Percentiles rank a stretch among this genome's conserved stretches.
These are phyloP conservation scores for Crepidodera aurea DNA, from an alignment of 2,888 invertebrate genomes.

Conservation along the genomic window DNA sequence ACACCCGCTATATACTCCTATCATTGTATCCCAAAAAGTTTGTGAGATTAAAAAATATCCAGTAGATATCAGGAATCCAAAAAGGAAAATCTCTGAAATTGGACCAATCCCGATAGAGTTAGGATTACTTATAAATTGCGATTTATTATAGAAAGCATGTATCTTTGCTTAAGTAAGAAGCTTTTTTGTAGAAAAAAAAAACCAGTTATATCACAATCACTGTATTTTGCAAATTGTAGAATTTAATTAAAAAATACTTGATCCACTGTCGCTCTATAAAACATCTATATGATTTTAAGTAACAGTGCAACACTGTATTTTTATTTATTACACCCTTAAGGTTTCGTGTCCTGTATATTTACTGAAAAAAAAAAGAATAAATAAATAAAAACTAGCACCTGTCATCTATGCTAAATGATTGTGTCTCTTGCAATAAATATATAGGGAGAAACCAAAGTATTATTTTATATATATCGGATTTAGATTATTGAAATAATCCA, in stretches of 20 bases:
- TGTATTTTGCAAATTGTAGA: neutral
- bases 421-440: slow-evolving; percentile 53
- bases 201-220: neutral
- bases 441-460: slow-evolving; percentile 30
- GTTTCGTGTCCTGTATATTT: slow-evolving; percentile 29
- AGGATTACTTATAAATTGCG: slow-evolving; percentile 6
- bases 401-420: slow-evolving; percentile 50
- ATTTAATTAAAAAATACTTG: neutral
- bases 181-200: slow-evolving; percentile 2
- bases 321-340: neutral
- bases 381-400: slow-evolving; percentile 26
- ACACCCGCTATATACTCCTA: too few species aligned
- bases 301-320: slow-evolving; percentile 1
- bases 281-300: neutral
- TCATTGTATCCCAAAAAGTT: too few species aligned
- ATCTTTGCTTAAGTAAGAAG: slow-evolving; percentile 36
- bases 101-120: neutral
- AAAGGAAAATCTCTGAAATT: neutral
- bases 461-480: slow-evolving; percentile 51
- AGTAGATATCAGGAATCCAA: too few species aligned
- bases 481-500: slow-evolving; percentile 42
- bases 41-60: too few species aligned
- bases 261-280: neutral
- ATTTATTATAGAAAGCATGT: slow-evolving; percentile 38
- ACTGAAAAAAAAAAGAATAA: slow-evolving; percentile 25